Percentiles rank a stretch among this genome's conserved stretches.
Evolutionary conservation across 2,797 vertebrate species (phyloP).

Genomic region (Pipistrellus kuhlii): DNA sequence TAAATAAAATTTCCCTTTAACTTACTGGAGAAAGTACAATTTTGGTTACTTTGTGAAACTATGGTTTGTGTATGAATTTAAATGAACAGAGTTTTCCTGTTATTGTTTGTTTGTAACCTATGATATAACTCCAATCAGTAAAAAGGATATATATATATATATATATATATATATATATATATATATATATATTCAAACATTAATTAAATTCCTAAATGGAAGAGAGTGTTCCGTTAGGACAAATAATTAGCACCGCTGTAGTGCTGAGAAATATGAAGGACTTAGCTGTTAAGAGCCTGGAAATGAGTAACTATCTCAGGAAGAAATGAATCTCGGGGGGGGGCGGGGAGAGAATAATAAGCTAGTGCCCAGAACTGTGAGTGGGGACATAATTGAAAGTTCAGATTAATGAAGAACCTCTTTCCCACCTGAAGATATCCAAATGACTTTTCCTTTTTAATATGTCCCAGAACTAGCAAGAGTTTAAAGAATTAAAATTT

Average conservation of each 20-base stretch:
- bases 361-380: background rate
- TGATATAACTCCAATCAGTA: background rate
- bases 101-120: background rate
- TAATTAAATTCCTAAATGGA: background rate
- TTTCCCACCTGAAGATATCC: background rate
- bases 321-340: background rate
- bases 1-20: slow-evolving; percentile 43
- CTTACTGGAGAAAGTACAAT: slow-evolving; percentile 21
- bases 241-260: background rate
- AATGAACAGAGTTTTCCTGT: background rate
- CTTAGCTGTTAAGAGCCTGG: background rate
- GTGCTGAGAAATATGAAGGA: background rate
- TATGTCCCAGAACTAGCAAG: background rate
- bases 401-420: background rate
- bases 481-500: slow-evolving; percentile 16
- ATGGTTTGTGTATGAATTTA: background rate
- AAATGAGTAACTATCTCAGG: background rate
- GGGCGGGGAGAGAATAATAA: background rate
- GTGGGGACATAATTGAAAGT: background rate
- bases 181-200: background rate
- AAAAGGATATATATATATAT: background rate
- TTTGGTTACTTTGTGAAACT: background rate
- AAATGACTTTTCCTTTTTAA: background rate
- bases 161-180: background rate
- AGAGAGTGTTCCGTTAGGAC: background rate